Conservation (phyloP, 2,888 invertebrate genomes). For the Microchrysa polita region DNA sequence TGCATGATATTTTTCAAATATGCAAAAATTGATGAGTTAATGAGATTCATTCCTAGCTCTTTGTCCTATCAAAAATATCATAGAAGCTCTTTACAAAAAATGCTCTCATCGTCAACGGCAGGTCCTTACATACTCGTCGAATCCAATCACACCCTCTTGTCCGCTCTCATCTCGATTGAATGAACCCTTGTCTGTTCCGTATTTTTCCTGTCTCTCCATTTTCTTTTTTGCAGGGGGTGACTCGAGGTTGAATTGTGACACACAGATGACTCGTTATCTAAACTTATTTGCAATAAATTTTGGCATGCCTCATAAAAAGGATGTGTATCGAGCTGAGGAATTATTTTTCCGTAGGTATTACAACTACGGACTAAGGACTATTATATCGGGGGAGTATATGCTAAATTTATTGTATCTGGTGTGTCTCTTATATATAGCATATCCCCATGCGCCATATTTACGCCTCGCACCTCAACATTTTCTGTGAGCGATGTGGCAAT, state of each 20-base stretch:
- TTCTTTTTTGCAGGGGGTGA: conserved; percentile 40
- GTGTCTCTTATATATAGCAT: conserved; percentile 9
- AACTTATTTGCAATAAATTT: conserved; percentile 58
- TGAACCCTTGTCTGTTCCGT: not conserved
- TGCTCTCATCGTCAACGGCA: too few species aligned
- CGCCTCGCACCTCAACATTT: conserved; percentile 17
- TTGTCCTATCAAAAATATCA: too few species aligned
- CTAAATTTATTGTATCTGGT: conserved; percentile 47
- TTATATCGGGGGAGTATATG: conserved; percentile 43
- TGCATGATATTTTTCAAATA: too few species aligned
- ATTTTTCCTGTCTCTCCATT: not conserved
- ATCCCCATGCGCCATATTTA: not conserved
- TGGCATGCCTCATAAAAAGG: conserved; percentile 56
- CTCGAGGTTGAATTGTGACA: conserved; percentile 55
- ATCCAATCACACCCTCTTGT: too few species aligned
- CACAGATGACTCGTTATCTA: conserved; percentile 57
- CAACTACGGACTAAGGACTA: conserved; percentile 3
- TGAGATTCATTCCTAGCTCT: too few species aligned
- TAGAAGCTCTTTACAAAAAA: too few species aligned
- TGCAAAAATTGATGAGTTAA: too few species aligned
- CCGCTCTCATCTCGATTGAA: not conserved
- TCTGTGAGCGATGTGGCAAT: conserved; percentile 37
- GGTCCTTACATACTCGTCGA: too few species aligned
- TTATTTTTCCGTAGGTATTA: conserved; percentile 51
- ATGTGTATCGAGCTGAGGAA: conserved; percentile 52